phyloP scores from a whole-genome alignment of 2,113 vertebrate genomes.

The Tauraco erythrolophus region DNA sequence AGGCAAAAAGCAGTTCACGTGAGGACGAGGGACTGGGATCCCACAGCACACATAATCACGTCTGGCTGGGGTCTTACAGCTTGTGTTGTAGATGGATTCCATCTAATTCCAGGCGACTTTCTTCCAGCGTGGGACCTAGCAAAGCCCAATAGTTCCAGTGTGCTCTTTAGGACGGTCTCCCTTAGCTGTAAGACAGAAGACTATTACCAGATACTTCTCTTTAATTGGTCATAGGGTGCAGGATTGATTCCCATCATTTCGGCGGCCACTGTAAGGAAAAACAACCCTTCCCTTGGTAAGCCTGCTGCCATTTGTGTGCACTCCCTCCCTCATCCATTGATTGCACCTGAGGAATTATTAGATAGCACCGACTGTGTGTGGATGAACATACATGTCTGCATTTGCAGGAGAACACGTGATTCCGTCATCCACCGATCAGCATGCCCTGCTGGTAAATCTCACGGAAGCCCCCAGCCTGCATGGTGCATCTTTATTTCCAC shows the following conservation, averaged over 20 bases:
- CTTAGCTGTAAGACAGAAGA: neutral
- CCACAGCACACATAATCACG: rapidly evolving
- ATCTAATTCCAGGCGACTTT: neutral
- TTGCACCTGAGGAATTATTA: neutral
- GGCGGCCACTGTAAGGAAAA: neutral
- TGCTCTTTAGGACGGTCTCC: neutral
- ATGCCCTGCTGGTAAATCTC: conserved; percentile 31
- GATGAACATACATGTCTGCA: neutral
- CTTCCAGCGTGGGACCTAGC: neutral
- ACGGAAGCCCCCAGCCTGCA: neutral
- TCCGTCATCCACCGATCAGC: neutral
- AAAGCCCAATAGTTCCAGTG: neutral
- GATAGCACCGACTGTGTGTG: neutral
- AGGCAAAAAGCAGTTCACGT: neutral
- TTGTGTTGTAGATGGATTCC: neutral
- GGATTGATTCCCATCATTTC: neutral
- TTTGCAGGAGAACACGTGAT: neutral
- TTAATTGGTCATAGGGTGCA: neutral
- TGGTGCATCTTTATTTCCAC: neutral
- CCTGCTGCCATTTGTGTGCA: neutral
- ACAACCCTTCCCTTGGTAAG: neutral
- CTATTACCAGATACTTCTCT: neutral
- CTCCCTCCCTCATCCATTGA: neutral
- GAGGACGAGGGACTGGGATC: neutral
- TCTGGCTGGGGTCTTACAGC: neutral